These are phyloP conservation scores for Tokudaia muenninki DNA, from an alignment of 2,797 vertebrate genomes.

Conservation along the genomic window DNA sequence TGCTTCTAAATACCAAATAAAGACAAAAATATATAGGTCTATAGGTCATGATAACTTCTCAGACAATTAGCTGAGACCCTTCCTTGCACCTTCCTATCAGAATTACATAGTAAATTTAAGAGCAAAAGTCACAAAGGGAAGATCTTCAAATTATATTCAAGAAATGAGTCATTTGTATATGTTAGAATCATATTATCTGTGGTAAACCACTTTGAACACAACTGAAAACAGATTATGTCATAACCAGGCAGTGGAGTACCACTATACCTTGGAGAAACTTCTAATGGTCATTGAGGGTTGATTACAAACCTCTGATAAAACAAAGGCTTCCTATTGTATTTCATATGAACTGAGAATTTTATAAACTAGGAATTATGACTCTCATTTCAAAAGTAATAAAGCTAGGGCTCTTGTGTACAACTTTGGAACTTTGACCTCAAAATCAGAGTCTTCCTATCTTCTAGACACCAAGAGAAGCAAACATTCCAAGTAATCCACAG, in stretches of 20 bases:
- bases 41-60: background rate
- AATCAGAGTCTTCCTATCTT: background rate
- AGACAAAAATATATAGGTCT: background rate
- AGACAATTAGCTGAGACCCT: background rate
- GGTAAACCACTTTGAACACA: background rate
- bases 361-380: background rate
- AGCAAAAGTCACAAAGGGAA: background rate
- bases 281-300: background rate
- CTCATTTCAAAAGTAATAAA: conserved; percentile 16
- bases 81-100: conserved; percentile 10
- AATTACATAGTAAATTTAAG: background rate
- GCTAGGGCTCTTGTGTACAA: background rate
- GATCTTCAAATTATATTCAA: conserved; percentile 23
- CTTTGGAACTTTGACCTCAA: background rate
- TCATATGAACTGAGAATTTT: background rate
- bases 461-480: background rate
- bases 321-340: background rate
- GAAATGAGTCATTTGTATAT: conserved; percentile 21
- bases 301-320: background rate
- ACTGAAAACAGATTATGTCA: background rate
- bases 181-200: background rate
- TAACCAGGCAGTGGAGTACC: background rate
- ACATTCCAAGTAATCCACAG: background rate
- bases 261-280: background rate
- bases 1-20: background rate